Conservation (phyloP, 2,797 vertebrate species). For the Pantherophis vulpinus region DNA sequence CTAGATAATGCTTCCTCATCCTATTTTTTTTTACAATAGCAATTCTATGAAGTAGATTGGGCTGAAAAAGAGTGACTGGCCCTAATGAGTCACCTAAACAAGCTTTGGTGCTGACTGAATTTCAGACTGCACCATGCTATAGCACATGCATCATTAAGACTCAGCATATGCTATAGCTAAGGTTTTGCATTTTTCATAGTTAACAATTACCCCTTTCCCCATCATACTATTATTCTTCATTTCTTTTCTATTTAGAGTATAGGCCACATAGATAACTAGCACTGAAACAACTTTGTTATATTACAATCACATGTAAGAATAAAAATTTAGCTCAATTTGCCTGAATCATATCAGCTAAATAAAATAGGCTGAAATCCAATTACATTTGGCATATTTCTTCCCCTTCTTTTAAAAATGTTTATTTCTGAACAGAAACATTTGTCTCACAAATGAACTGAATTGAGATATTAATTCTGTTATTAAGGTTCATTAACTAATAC, state of each 20-base stretch:
- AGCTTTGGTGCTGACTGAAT: not conserved
- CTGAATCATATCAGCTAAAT: constrained; percentile 13
- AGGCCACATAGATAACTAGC: constrained; percentile 23
- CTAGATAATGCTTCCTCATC: not conserved
- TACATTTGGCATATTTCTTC: not conserved
- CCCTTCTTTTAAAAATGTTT: not conserved
- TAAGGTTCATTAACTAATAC: not conserved
- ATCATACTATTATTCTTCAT: constrained; percentile 25
- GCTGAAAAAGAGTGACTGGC: not conserved
- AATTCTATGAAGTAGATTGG: not conserved
- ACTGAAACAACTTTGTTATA: not conserved
- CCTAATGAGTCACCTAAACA: not conserved
- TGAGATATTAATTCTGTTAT: not conserved
- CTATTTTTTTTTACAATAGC: not conserved
- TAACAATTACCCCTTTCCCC: constrained; percentile 28
- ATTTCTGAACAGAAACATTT: not conserved
- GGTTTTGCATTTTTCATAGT: constrained; percentile 15
- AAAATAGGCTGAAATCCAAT: not conserved
- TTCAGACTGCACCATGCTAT: not conserved
- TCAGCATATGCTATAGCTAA: constrained; percentile 29
- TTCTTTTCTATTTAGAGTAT: constrained; percentile 31
- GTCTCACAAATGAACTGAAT: not conserved
- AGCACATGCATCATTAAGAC: not conserved
- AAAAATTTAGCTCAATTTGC: not conserved
- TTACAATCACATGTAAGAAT: not conserved